These are phyloP conservation scores for Caenorhabditis sulstoni DNA, from an alignment of 2,888 invertebrate species.

Conservation along the genomic window DNA sequence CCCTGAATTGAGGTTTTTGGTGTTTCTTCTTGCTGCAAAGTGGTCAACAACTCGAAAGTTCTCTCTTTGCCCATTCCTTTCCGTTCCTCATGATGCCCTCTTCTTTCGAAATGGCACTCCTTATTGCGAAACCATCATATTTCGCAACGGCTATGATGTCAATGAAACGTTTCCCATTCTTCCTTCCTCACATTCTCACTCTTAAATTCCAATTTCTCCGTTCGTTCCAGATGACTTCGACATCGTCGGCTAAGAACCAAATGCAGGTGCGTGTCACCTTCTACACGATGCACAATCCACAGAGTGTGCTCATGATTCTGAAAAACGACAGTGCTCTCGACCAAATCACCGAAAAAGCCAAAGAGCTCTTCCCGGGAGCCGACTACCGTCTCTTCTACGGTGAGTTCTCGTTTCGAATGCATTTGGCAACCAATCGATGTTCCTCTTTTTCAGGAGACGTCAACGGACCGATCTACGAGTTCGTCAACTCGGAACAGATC, in stretches of 20 bases:
- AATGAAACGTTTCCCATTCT: not conserved
- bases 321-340: constrained; percentile 40
- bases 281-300: constrained; percentile 43
- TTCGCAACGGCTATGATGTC: constrained; percentile 22
- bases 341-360: constrained; percentile 37
- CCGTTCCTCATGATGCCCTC: not conserved
- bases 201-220: not conserved
- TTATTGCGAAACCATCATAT: constrained; percentile 29
- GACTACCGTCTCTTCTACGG: constrained; percentile 46
- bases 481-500: constrained; percentile 37
- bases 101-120: not conserved
- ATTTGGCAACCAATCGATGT: not conserved
- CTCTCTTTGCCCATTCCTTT: not conserved
- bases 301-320: constrained; percentile 43
- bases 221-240: constrained; percentile 26
- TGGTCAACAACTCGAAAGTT: constrained; percentile 32
- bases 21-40: constrained; percentile 18
- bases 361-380: constrained; percentile 31
- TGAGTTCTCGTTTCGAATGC: too few species aligned
- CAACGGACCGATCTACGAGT: constrained; percentile 49
- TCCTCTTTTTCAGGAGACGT: constrained; percentile 28
- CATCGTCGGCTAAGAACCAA: constrained; percentile 28
- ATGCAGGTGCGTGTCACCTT: constrained; percentile 54
- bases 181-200: not conserved
- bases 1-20: constrained; percentile 22